phyloP scores from a whole-genome alignment of 2,888 invertebrate genomes.

The Glyphotaelius pellucidus region DNA sequence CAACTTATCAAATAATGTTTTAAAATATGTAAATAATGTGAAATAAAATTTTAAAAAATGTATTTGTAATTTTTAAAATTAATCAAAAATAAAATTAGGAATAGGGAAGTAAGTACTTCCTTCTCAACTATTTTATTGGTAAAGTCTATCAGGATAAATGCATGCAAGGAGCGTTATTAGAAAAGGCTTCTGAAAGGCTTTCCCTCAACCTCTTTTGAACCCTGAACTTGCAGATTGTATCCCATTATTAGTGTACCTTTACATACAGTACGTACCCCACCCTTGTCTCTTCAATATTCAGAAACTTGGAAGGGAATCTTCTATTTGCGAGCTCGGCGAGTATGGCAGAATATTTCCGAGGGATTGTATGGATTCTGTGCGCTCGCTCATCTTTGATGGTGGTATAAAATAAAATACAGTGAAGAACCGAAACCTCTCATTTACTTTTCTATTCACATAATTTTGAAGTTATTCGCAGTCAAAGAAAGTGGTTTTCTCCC shows the following conservation, averaged over 20 bases:
- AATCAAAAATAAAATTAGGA: too few species aligned
- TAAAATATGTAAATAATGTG: too few species aligned
- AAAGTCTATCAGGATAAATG: background rate
- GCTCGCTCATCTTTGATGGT: background rate
- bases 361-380: background rate
- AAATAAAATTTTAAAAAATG: too few species aligned
- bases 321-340: background rate
- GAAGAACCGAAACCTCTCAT: slow-evolving; percentile 24
- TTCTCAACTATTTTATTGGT: background rate
- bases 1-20: too few species aligned
- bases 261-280: background rate
- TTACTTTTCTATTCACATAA: slow-evolving; percentile 37
- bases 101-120: background rate
- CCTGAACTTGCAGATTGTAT: background rate
- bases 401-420: slow-evolving; percentile 10
- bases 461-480: slow-evolving; percentile 14
- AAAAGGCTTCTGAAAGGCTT: background rate
- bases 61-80: too few species aligned
- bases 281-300: too few species aligned
- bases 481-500: background rate
- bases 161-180: background rate
- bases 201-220: background rate
- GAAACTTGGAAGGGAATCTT: background rate
- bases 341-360: background rate
- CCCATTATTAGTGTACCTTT: background rate